Conservation (phyloP, 2,888 invertebrate species). For the Netelia inedita region DNA sequence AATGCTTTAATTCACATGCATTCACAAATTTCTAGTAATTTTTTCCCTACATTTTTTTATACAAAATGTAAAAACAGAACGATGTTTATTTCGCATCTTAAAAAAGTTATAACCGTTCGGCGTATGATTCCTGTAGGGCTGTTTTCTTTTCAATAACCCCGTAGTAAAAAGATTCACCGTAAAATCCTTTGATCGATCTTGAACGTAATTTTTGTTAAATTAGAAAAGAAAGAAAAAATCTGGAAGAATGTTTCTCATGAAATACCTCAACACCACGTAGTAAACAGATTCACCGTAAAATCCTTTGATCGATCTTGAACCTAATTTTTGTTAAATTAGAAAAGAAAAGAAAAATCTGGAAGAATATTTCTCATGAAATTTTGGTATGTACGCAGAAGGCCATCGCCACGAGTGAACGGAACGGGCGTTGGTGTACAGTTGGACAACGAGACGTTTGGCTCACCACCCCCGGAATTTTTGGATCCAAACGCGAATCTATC, state of each 20-base stretch:
- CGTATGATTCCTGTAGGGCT: too few relatives aligned
- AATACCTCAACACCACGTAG: too few relatives aligned
- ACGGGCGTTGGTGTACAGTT: constrained; percentile 79
- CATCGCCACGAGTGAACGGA: constrained; percentile 78
- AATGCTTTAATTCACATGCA: neutral
- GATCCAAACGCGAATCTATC: constrained; percentile 81
- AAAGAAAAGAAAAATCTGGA: neutral
- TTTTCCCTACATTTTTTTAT: too few relatives aligned
- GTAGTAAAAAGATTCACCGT: too few relatives aligned
- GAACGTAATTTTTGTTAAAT: neutral
- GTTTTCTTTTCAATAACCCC: too few relatives aligned
- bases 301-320: neutral
- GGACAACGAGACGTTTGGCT: constrained; percentile 84
- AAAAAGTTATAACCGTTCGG: too few relatives aligned
- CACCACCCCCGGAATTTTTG: constrained; percentile 83
- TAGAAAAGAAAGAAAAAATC: neutral
- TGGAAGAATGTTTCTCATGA: neutral
- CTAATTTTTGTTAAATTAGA: neutral
- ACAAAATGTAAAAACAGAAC: too few relatives aligned
- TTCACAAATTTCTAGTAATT: too few relatives aligned
- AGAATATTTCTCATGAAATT: neutral
- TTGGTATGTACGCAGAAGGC: constrained; percentile 72
- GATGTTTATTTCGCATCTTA: too few relatives aligned
- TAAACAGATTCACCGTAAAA: too few relatives aligned
- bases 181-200: neutral